Evolutionary conservation across 2,113 vertebrate species (phyloP), one percentile per base, ranked within the genome.

Genomic region (Brachyhypopomus occidentalis): DNA sequence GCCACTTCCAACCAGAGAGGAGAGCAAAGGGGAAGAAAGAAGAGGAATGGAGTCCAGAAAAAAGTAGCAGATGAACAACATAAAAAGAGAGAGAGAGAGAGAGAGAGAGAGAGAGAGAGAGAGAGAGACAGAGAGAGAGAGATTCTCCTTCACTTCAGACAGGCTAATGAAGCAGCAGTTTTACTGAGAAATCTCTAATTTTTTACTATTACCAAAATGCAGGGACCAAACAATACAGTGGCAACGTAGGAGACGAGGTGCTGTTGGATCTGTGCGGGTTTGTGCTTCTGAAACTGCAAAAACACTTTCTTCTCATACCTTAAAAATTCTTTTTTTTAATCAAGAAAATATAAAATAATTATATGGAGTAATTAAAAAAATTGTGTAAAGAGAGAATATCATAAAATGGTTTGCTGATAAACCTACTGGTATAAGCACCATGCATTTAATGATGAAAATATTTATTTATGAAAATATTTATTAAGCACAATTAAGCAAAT

Each of bases 1-100:
- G 89, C 91, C 88, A 89, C 88, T 89, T 89, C 89, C 89, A 91
- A 86, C 90, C 89, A 58, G 77, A 84, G 83, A 88, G 86, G 75
- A 23, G 59, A 69, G 66, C 36, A 81, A 72, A 69, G 64, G 58
- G 45, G 73, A 59, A 38, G 82, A 17, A 38, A 56, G 72, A 77
- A 59, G 9, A 75, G 76, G 86, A 81, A 20, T 36, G 84, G 25
- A 14, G 64, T 84, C 80, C 70, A 20, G 78, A 76, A 78, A 85
- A 88, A 88, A 87, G 75, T 86, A 83, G 86, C 70, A 83, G 78
- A 82, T 80, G 75, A 85, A 86, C 89, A 89, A 87, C 84, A 58
- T 87, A 88, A 88, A 89, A 88, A 89, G 90, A 90, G 89, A 90
- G 88, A 87, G 38, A 55, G 52, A 16, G 45, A 56, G 72, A 69